Evolutionary conservation across 1,140 invertebrate genomes (phyloP).

Genomic region (Sarcophaga bullata): DNA sequence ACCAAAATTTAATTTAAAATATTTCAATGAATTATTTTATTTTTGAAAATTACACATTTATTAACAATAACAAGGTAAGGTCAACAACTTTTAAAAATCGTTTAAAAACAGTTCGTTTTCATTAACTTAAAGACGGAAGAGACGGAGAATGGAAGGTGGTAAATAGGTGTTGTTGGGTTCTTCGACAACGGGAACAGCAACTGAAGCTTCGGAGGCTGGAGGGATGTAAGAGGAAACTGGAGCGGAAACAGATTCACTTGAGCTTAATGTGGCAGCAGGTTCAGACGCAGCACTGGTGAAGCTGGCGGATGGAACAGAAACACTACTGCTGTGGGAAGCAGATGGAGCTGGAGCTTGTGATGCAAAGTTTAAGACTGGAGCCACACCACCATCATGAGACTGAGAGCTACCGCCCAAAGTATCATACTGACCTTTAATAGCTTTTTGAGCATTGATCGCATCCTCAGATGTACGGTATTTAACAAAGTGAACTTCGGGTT

Average conservation of each 20-base stretch:
- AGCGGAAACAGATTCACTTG: background rate
- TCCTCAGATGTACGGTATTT: slow-evolving; percentile 61
- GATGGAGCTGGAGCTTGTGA: slow-evolving; percentile 45
- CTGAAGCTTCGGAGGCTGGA: too few species aligned
- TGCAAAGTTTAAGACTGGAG: slow-evolving; percentile 58
- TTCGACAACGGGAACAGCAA: slow-evolving; percentile 47
- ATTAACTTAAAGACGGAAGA: slow-evolving; percentile 34
- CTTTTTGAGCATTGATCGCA: slow-evolving; percentile 55
- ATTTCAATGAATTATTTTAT: background rate
- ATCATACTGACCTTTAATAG: slow-evolving; percentile 58
- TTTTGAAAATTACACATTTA: background rate
- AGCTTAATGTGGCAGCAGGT: background rate
- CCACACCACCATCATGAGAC: slow-evolving; percentile 54
- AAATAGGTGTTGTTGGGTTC: slow-evolving; percentile 29
- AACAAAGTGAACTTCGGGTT: slow-evolving; percentile 60
- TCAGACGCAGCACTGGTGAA: background rate
- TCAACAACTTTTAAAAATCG: background rate
- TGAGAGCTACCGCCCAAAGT: slow-evolving; percentile 53
- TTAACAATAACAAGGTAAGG: background rate
- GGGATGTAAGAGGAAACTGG: background rate
- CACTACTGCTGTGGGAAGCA: slow-evolving; percentile 41
- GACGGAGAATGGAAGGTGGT: slow-evolving; percentile 42
- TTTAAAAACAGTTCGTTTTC: background rate
- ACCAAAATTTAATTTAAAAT: background rate
- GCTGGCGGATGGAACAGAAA: slow-evolving; percentile 45